Base-by-base conservation (phyloP, 1,140 invertebrate genomes). In the Limonius californicus region DNA sequence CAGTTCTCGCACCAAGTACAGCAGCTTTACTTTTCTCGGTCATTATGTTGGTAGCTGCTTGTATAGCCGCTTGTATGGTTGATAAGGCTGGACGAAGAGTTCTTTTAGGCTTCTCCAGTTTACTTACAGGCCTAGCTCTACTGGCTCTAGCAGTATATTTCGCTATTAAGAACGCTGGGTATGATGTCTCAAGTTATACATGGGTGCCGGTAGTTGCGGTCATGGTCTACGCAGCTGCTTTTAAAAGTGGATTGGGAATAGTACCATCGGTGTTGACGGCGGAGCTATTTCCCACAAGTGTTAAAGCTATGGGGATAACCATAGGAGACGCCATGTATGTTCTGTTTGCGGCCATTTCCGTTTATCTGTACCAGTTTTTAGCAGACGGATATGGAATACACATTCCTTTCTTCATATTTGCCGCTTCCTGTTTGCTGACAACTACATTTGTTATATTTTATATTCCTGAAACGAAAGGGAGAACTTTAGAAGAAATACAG, bases 231-330 rank as follows among this genome's bases (percentile, higher is more conserved):
- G 66, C 70, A n/a, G 57, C 55, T 16, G 62, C 64, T 3, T 72
- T 72, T 54, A 72, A 69, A 65, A 59, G 65, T 16, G 70, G 70
- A 9, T 47, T 72, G n/a, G 70, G 70, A 14, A 63, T 89, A 1
- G 84, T 90, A 42, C 88, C 89, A 0, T 89, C 87, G 80, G 80
- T 90, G 4, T 79, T 90, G 67, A 84, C 88, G 67, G 82, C 78
- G 11, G 85, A 89, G 76, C 76, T 88, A 12, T 87, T 88, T 60
- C 84, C 87, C 12, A 79, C 81, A 2, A 81, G 83, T 69, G 84
- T 84, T 1, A 82, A 85, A 69, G 83, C 73, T 0, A 71, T 72
- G 63, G 74, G 73, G 4, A 75, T 76, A 72, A 74, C 73, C 0
- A 39, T 74, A 9, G 66, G 71, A 2, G 74, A 76, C 60, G 66